Conservation (phyloP, 2,113 vertebrate genomes). For the Cryptomyrus ogoouensis region DNA sequence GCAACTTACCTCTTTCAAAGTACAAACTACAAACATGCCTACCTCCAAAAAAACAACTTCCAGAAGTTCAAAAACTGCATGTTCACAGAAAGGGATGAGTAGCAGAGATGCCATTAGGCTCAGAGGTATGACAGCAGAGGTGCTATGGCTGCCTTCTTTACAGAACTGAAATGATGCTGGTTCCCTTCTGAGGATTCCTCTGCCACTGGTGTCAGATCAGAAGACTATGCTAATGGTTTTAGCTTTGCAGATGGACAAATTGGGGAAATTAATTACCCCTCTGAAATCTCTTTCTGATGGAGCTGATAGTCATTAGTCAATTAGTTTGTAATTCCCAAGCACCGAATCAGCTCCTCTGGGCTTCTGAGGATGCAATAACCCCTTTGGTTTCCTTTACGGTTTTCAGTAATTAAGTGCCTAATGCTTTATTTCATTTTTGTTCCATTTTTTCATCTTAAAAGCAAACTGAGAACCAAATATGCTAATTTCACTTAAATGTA, state of each 20-base stretch:
- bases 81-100: not conserved
- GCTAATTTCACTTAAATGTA: not conserved
- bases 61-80: not conserved
- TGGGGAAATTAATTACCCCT: slow-evolving; percentile 23
- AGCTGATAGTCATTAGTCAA: slow-evolving; percentile 26
- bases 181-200: slow-evolving; percentile 19
- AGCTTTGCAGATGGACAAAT: slow-evolving; percentile 25
- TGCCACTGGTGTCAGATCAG: slow-evolving; percentile 15
- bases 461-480: not conserved
- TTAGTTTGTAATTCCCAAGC: slow-evolving; percentile 22
- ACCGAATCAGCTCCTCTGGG: slow-evolving; percentile 4
- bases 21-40: not conserved
- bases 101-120: not conserved
- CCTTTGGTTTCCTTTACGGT: slow-evolving; percentile 7
- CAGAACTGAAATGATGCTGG: not conserved
- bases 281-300: slow-evolving; percentile 26
- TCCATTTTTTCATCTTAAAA: slow-evolving; percentile 9
- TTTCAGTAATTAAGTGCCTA: slow-evolving; percentile 15
- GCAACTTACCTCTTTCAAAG: not conserved
- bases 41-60: not conserved
- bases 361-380: slow-evolving; percentile 24
- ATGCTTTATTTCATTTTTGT: slow-evolving; percentile 10
- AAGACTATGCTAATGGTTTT: not conserved
- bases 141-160: not conserved
- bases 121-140: not conserved